Evolutionary conservation across 1,140 invertebrate genomes (phyloP), one percentile per base, ranked within the genome.

Genomic region (Drosophila takahashii): DNA sequence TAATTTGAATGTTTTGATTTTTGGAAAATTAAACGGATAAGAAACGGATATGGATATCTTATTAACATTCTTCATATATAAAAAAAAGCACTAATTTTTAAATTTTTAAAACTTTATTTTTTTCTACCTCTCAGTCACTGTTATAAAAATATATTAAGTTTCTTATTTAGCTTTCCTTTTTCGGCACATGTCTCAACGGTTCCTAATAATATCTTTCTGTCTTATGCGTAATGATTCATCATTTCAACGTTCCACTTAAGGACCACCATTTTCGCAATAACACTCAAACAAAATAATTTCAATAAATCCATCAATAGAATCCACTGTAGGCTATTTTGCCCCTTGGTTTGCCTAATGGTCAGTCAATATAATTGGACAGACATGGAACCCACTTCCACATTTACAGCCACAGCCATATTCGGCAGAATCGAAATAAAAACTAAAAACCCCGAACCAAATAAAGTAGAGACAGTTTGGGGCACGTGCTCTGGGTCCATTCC

Each of bases 261-360:
- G 29, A 29, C 41, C 36, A 36, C 45, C 52, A 74, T 32, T 65
- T 58, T 47, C 36, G 69, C 71, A 77, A 75, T 81, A 74, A 86
- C 84, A 77, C 69, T 79, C 5, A 65, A 45, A 47, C 53, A 69
- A 83, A 89, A 89, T 89, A 83, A 89, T 89, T 87, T 89, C 79
- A 87, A 87, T 87, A 87, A 89, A 87, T 89, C 76, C 84, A 86
- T 86, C 79, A 86, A 79, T 83, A 67, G 42, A 60, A 51, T 16
- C 37, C 27, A 42, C 39, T 69, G 39, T 67, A 0, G 26, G 29
- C 18, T 42, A 58, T 34, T 51, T 51, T 44, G 34, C 59, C 53
- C 54, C 39, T 53, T 42, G 47, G 52, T 45, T 73, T 34, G 45
- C 42, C 51, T 75, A 74, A 81, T 64, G 69, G 61, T 57, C 64